Percentiles rank a stretch among this genome's conserved stretches.
These are phyloP conservation scores for Danio aesculapii DNA, from an alignment of 2,797 vertebrate genomes.

Conservation along the genomic window DNA sequence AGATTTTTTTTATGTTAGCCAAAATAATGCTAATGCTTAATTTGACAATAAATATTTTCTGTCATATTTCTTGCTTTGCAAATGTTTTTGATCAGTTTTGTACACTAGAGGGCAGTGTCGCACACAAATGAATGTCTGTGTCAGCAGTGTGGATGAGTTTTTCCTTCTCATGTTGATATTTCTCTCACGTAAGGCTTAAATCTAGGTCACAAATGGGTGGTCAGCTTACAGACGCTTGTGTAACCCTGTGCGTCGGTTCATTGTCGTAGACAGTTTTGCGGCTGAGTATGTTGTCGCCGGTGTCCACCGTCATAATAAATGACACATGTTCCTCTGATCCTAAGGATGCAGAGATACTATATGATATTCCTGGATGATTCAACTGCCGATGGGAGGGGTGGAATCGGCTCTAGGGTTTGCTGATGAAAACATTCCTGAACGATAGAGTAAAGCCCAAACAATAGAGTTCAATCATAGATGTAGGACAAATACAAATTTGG, in stretches of 20 bases:
- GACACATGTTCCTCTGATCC: not conserved
- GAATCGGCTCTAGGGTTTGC: constrained; percentile 22
- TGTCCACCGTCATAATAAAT: not conserved
- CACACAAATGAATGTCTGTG: not conserved
- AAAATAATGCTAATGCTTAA: not conserved
- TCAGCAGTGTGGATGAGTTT: not conserved
- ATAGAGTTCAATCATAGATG: constrained; percentile 21
- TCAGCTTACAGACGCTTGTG: constrained; percentile 11
- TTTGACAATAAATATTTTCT: not conserved
- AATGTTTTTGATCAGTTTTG: not conserved
- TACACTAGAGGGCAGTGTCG: constrained; percentile 46
- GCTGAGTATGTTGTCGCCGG: not conserved
- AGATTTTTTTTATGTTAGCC: not conserved
- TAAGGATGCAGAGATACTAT: constrained; percentile 8
- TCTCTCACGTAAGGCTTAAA: constrained; percentile 23
- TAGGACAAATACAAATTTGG: constrained; percentile 23
- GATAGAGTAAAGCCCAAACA: constrained; percentile 47
- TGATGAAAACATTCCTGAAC: constrained; percentile 53
- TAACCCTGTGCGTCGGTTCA: not conserved
- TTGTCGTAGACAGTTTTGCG: not conserved
- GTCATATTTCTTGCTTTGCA: not conserved
- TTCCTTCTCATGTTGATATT: constrained; percentile 14
- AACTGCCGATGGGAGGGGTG: not conserved
- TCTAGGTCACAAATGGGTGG: constrained; percentile 38
- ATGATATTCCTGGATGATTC: constrained; percentile 12